phyloP scores from a whole-genome alignment of 2,113 vertebrate genomes.

The Galbula dea region DNA sequence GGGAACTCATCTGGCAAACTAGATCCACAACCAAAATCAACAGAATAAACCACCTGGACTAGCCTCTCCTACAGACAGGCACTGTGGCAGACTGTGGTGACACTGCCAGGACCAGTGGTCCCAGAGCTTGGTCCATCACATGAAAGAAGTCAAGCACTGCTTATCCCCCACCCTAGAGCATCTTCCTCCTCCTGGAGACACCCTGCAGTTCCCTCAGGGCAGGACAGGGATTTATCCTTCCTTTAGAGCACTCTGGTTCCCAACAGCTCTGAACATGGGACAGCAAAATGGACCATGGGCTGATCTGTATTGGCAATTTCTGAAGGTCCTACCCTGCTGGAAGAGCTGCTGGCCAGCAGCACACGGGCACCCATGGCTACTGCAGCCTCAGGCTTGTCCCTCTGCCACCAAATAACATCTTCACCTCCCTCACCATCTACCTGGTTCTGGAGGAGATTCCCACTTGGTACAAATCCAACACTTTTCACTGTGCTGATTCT shows the following conservation, averaged over 20 bases:
- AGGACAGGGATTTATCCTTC: not conserved
- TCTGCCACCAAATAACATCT: not conserved
- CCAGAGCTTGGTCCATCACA: rapidly evolving
- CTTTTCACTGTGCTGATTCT: not conserved
- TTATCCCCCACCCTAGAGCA: rapidly evolving
- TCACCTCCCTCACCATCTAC: not conserved
- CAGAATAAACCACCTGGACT: not conserved
- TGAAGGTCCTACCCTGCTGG: not conserved
- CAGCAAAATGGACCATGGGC: not conserved
- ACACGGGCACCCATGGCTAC: rapidly evolving
- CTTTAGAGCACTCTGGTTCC: not conserved
- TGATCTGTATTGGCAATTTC: not conserved
- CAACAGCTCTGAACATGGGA: not conserved
- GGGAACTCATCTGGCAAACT: not conserved
- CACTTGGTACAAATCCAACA: rapidly evolving
- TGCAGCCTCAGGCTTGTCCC: not conserved
- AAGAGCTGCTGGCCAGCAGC: not conserved
- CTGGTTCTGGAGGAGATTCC: not conserved
- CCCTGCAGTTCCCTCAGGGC: rapidly evolving
- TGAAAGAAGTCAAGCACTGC: rapidly evolving
- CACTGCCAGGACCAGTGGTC: not conserved
- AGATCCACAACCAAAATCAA: not conserved
- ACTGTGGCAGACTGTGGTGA: rapidly evolving
- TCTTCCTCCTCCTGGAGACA: not conserved
- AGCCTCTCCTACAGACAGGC: not conserved